Conservation (phyloP, 2,113 vertebrate genomes). For the Oryzias javanicus region DNA sequence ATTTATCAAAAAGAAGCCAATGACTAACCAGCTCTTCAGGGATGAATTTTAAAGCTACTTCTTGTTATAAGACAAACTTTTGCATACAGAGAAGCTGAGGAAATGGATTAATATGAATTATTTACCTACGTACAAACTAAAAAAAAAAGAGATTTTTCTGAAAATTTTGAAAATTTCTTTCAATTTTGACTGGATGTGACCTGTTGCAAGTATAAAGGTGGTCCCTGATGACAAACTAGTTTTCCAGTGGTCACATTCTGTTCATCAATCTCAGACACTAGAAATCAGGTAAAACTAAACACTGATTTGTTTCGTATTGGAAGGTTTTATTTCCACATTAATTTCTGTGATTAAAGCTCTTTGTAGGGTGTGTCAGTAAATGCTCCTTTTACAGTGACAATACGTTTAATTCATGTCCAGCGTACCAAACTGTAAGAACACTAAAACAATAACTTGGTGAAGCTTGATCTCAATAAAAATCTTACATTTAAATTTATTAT, state of each 20-base stretch:
- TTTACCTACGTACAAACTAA: too few species aligned
- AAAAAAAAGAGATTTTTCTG: too few species aligned
- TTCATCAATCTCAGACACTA: slow-evolving; percentile 5
- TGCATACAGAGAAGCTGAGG: too few species aligned
- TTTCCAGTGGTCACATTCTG: slow-evolving; percentile 10
- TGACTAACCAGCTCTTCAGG: too few species aligned
- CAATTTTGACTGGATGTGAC: background rate
- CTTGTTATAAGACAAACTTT: too few species aligned
- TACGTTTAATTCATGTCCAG: background rate
- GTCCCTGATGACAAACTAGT: slow-evolving; percentile 1
- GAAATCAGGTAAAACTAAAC: slow-evolving; percentile 10
- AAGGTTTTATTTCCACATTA: background rate
- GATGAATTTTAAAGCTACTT: too few species aligned
- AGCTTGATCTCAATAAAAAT: background rate
- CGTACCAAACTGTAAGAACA: background rate
- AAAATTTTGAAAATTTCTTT: too few species aligned
- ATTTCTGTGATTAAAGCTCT: slow-evolving; percentile 13
- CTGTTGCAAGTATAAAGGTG: background rate
- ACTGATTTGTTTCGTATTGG: slow-evolving; percentile 6
- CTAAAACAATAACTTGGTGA: background rate
- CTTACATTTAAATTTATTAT: too few species aligned
- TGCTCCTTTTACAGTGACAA: background rate
- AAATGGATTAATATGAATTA: too few species aligned
- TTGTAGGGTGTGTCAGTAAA: slow-evolving; percentile 40
- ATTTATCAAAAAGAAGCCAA: too few species aligned